Percentiles rank a stretch among this genome's conserved stretches.
phyloP scores from a whole-genome alignment of 2,888 invertebrate species.

The Miltochrista miniata region DNA sequence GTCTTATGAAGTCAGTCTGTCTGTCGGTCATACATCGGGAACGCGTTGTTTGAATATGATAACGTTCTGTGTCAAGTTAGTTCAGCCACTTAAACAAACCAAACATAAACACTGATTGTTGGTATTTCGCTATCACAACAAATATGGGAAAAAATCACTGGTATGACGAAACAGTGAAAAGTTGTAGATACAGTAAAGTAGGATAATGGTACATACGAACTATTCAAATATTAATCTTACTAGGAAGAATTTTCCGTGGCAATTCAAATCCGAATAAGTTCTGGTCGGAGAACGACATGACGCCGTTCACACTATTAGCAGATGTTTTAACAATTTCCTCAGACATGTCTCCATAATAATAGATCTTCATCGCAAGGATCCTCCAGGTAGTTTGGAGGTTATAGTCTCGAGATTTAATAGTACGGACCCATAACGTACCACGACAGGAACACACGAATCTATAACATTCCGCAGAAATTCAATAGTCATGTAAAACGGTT shows the following conservation, averaged over 20 bases:
- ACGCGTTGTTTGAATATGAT: conserved; percentile 40
- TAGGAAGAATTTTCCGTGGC: conserved; percentile 1
- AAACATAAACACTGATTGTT: conserved; percentile 22
- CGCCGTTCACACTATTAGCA: no score
- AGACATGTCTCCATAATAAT: no score
- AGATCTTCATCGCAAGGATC: no score
- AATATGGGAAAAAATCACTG: conserved; percentile 30
- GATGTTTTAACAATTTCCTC: no score
- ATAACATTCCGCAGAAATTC: no score
- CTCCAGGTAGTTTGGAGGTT: no score
- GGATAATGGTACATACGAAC: conserved; percentile 18
- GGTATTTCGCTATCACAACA: conserved; percentile 29
- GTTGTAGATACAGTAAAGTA: conserved; percentile 20
- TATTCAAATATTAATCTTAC: conserved; percentile 5
- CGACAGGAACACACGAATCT: no score
- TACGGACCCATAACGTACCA: no score
- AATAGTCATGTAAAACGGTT: no score
- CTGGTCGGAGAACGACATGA: no score
- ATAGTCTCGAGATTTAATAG: no score
- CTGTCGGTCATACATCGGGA: conserved; percentile 28
- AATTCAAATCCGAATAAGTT: background rate
- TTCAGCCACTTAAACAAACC: conserved; percentile 24
- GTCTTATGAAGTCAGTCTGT: conserved; percentile 15
- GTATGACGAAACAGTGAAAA: conserved; percentile 26
- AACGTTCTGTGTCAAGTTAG: conserved; percentile 18